These are phyloP conservation scores for Melieria omissa DNA, from an alignment of 2,888 invertebrate genomes.

Conservation along the genomic window DNA sequence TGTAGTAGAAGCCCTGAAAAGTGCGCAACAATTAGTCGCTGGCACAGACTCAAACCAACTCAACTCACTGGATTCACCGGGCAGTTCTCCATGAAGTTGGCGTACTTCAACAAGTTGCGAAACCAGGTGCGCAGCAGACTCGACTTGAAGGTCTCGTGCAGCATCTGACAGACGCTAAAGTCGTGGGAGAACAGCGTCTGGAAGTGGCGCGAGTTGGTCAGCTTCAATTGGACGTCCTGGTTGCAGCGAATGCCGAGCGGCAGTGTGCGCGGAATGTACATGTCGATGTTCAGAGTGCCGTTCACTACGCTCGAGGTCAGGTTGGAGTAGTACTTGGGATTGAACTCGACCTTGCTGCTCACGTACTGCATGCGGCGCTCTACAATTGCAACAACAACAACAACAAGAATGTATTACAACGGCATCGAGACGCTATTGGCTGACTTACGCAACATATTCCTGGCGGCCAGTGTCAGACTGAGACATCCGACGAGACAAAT, in stretches of 20 bases:
- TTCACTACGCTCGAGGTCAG: neutral
- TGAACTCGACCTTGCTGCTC: neutral
- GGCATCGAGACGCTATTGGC: no score
- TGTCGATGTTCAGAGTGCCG: conserved; percentile 34
- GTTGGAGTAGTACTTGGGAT: conserved; percentile 19
- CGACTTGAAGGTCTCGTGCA: conserved; percentile 21
- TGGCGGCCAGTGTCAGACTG: no score
- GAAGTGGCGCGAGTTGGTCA: conserved; percentile 35
- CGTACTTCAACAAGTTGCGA: conserved; percentile 37
- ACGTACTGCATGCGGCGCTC: conserved; percentile 25
- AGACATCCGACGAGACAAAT: no score
- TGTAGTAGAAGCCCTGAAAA: conserved; percentile 19
- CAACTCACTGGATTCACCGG: conserved; percentile 30
- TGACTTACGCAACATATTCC: no score
- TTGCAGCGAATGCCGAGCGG: conserved; percentile 25
- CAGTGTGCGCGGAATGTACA: conserved; percentile 25
- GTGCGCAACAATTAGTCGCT: neutral
- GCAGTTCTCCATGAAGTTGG: conserved; percentile 44
- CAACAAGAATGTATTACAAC: no score
- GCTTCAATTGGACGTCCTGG: conserved; percentile 35
- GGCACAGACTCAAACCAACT: no score
- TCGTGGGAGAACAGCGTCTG: conserved; percentile 40
- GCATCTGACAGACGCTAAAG: conserved; percentile 42
- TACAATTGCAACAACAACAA: neutral
- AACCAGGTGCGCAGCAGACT: conserved; percentile 42